Evolutionary conservation across 2,797 vertebrate genomes (phyloP).

Genomic region (Basileuterus tristriatus): DNA sequence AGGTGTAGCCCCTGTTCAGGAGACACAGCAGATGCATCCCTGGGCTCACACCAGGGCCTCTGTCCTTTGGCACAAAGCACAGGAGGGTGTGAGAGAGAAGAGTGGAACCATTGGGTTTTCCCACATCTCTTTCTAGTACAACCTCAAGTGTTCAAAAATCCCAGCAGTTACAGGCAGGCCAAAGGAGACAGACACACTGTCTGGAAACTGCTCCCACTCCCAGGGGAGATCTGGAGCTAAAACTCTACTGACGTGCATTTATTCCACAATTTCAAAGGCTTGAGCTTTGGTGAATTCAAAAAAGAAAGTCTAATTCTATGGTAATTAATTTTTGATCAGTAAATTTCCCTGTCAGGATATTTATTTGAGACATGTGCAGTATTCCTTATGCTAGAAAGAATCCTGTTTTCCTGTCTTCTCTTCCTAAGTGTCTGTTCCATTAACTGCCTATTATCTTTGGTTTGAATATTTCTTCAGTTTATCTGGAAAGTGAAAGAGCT

Average conservation of each 20-base stretch:
- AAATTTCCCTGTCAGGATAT: background rate
- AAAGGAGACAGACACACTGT: background rate
- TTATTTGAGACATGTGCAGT: background rate
- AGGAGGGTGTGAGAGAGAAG: background rate
- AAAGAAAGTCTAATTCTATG: background rate
- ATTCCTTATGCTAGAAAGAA: background rate
- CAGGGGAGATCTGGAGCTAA: background rate
- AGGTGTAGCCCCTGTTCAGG: fast-evolving
- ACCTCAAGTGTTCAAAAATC: background rate
- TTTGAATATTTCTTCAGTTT: background rate
- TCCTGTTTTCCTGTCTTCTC: background rate
- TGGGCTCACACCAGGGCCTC: background rate
- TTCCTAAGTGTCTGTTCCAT: background rate
- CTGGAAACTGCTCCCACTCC: background rate
- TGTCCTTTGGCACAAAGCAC: background rate
- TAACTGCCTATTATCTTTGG: background rate
- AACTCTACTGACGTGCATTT: background rate
- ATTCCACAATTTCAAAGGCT: background rate
- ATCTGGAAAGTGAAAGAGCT: background rate
- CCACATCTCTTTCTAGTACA: background rate
- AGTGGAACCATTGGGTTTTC: background rate
- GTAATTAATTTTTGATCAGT: background rate
- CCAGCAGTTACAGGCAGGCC: background rate
- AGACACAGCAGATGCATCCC: background rate
- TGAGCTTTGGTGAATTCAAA: background rate